These are phyloP conservation scores for Hyaena hyaena DNA, from an alignment of 2,113 vertebrate species.

Conservation along the genomic window DNA sequence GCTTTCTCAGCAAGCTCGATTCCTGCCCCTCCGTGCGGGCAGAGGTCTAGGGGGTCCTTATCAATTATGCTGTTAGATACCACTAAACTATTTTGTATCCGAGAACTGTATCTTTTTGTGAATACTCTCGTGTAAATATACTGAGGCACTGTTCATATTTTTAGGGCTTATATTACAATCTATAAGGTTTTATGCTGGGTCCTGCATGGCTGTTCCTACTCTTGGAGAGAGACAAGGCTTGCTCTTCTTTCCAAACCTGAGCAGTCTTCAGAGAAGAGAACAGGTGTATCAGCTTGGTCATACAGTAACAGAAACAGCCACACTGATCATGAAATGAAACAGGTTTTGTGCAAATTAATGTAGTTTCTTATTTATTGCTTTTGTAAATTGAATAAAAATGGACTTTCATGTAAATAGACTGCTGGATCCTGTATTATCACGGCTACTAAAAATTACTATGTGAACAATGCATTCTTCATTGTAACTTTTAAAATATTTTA, in stretches of 20 bases:
- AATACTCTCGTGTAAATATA: conserved; percentile 87
- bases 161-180: conserved; percentile 82
- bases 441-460: conserved; percentile 83
- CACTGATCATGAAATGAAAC: conserved; percentile 69
- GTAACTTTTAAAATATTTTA: conserved; percentile 87
- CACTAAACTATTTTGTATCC: conserved; percentile 85
- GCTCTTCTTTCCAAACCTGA: conserved; percentile 53
- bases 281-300: conserved; percentile 64
- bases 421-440: conserved; percentile 83
- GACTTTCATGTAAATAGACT: conserved; percentile 89
- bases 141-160: conserved; percentile 68
- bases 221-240: conserved; percentile 69
- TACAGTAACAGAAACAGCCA: conserved; percentile 46
- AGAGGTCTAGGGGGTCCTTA: conserved; percentile 68
- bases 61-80: conserved; percentile 82
- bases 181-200: conserved; percentile 79
- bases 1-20: conserved; percentile 51
- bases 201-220: conserved; percentile 82
- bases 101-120: conserved; percentile 88
- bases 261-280: conserved; percentile 68
- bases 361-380: conserved; percentile 90
- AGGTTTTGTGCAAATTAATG: conserved; percentile 83
- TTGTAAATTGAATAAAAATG: conserved; percentile 88
- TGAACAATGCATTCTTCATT: conserved; percentile 85
- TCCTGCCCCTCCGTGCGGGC: conserved; percentile 36